Evolutionary conservation across 2,888 invertebrate species (phyloP), one percentile per base, ranked within the genome.

Genomic region (Elegia similella): DNA sequence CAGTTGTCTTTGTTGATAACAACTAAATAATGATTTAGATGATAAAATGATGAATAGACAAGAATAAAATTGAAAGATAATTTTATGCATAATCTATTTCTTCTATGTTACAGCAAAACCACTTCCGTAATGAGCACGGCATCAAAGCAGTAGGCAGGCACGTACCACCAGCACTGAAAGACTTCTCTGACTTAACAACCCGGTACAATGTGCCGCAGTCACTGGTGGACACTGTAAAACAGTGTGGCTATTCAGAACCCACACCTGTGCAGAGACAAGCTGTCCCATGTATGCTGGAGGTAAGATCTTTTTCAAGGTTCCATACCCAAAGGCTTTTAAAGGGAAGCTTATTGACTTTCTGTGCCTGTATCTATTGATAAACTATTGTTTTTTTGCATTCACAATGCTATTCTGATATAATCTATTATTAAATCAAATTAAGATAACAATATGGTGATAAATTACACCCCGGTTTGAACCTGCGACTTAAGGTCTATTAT

Each of bases 241-340:
- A 92, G 57, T 94, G 95, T 70, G 95, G 95, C 0, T 98, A 96
- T 71, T 76, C 84, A 0, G 92, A 93, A 56, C 98, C 98, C 0
- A 98, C 98, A 0, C 95, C 98, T 0, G 95, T 98, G 69, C 98
- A 98, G 87, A 95, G 98, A 93, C 99, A 99, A 85, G 96, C 97
- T 0, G 93, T 98, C 65, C 97, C 99, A 1, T 93, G 96, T 59
- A 95, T 99, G 95, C 79, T 98, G 55, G 92, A 95, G 87, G 95
- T 95, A 74, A 78, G 75, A 12, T 44, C 1, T 7, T 59, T 5
- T 23, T 23, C 1, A 10, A 2, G 0, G 12, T 34, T 32, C 7
- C 7, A 8, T 32, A 32, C 32, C 32, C 6, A 1, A 32, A 6
- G 32, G 32, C n/a, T n/a, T n/a, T n/a, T n/a, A n/a, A n/a, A n/a